Conservation (phyloP, 2,888 invertebrate species). For the Oscheius sp. region DNA sequence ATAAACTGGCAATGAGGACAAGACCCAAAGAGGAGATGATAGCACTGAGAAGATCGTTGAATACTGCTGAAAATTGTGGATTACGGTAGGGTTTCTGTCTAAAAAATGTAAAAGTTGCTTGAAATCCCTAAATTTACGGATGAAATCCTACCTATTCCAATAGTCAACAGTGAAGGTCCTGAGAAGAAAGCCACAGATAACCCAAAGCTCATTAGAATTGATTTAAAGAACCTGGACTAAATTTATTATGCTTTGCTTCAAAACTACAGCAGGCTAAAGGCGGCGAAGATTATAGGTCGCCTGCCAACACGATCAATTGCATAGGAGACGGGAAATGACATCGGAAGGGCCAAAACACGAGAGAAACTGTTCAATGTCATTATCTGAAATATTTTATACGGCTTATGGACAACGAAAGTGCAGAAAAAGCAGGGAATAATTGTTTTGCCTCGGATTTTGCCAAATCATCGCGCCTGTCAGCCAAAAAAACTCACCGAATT, state of each 20-base stretch:
- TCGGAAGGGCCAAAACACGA: conserved; percentile 13
- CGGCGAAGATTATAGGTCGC: conserved; percentile 14
- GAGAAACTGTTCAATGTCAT: conserved; percentile 22
- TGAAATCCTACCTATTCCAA: not conserved
- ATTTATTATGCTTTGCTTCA: not conserved
- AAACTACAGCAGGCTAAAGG: conserved; percentile 6
- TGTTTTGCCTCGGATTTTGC: no score
- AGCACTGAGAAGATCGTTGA: conserved; percentile 21
- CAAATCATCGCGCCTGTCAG: no score
- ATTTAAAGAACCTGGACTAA: not conserved
- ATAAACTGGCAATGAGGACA: not conserved
- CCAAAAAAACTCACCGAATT: not conserved
- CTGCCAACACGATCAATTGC: conserved; percentile 13
- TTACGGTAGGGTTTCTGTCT: no score
- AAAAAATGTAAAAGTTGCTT: no score
- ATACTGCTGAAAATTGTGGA: not conserved
- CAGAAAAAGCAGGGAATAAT: no score
- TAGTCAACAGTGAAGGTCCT: not conserved
- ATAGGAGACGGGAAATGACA: conserved; percentile 25
- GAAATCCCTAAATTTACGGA: no score
- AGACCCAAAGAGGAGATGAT: conserved; percentile 1
- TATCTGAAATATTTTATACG: not conserved
- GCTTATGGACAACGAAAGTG: no score
- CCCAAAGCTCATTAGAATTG: conserved; percentile 3
- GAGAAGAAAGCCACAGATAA: not conserved